Percentiles rank a stretch among this genome's conserved stretches.
Evolutionary conservation across 2,888 invertebrate species (phyloP).

Genomic region (Lochmaea capreae): DNA sequence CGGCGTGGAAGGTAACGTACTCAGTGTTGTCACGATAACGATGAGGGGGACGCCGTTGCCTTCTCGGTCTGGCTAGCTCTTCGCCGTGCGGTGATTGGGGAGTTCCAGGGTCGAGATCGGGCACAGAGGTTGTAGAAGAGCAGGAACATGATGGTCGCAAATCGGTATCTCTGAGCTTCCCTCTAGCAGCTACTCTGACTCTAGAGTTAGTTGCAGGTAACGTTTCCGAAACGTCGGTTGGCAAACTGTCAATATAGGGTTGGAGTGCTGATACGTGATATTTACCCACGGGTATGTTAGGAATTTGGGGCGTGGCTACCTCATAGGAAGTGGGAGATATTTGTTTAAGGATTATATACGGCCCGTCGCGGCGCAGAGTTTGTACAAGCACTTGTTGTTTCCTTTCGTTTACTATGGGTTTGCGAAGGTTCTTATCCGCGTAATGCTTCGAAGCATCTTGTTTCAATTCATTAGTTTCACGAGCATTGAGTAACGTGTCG

Average conservation of each 20-base stretch:
- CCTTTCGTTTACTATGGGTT: slow-evolving; percentile 41
- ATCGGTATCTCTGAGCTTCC: neutral
- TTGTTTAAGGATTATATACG: no score
- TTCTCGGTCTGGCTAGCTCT: no score
- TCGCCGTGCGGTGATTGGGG: neutral
- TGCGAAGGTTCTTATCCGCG: slow-evolving; percentile 52
- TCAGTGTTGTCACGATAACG: no score
- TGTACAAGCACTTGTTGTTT: slow-evolving; percentile 17
- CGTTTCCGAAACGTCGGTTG: neutral
- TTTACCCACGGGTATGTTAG: neutral
- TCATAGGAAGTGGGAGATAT: no score
- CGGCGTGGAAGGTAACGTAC: neutral
- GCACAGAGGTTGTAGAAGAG: slow-evolving; percentile 3
- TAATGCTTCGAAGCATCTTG: slow-evolving; percentile 40
- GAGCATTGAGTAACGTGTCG: slow-evolving; percentile 20
- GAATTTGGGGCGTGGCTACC: no score
- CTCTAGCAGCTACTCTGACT: neutral
- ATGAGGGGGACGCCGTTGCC: neutral
- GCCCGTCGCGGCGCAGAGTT: slow-evolving; percentile 25
- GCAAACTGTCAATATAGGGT: neutral
- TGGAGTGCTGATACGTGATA: slow-evolving; percentile 23
- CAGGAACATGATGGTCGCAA: neutral
- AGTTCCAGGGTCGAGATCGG: slow-evolving; percentile 2
- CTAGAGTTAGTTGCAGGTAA: neutral
- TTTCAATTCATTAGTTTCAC: slow-evolving; percentile 30